Base-by-base conservation (phyloP, 2,797 vertebrate genomes). In the Sandelia bainsii region DNA sequence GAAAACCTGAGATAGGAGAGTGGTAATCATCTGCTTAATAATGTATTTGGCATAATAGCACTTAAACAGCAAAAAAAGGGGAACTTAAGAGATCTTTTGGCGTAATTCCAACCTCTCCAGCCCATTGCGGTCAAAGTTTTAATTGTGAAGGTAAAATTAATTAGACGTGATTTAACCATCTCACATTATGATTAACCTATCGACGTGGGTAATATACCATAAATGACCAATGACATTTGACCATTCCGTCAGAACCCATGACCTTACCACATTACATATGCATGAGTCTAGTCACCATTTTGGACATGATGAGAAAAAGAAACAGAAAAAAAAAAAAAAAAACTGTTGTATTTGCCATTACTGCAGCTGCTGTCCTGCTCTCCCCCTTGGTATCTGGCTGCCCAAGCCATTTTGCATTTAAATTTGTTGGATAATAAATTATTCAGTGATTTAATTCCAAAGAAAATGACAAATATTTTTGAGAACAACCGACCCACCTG, bases 371-470 rank as follows among this genome's bases (percentile, higher is more conserved):
- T 62, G 22, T 50, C 42, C 48, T 42, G 34, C 29, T 52, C 22
- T 27, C 22, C 53, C 57, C 58, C 40, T 42, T 19, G 17, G 46
- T 68, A 63, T 59, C 72, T 69, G 34, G 22, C 52, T 81, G 78
- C 81, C 74, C 34, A 14, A 78, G 62, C 50, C 76, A 61, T 84
- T 87, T 82, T 71, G 75, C 79, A 89, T 92, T 86, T 79, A 85
- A 86, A 87, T 89, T 72, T 77, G 75, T 84, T 67, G 75, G 63
- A 76, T 81, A 77, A 89, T 93, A 82, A 91, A 94, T 91, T 84
- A 93, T 92, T 91, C 86, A 90, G 75, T 37, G 73, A 81, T 81
- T 90, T 90, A 83, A 91, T 90, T 89, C 61, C 49, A 77, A 79
- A 72, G 68, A 81, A 81, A 84, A 66, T 51, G 69, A 61, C 57